Base-by-base conservation (phyloP, 2,888 invertebrate species). In the Cheilosia vulpina region DNA sequence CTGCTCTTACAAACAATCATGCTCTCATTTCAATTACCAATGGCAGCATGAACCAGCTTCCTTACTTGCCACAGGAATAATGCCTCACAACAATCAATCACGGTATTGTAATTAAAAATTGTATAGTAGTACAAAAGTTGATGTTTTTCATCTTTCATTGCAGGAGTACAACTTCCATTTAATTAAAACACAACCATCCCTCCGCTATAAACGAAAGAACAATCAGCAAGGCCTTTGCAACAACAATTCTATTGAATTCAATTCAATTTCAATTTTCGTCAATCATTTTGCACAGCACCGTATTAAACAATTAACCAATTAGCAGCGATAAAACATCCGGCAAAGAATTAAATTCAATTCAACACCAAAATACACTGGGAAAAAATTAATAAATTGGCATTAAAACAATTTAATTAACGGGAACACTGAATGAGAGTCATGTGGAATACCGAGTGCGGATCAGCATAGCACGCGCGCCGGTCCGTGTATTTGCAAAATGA, bases 241-340 rank as follows among this genome's bases (percentile, higher is more conserved):
- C n/a, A 7, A 13, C 17, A 34, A 11, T 9, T 21, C n/a, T 55
- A 11, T 65, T 57, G 41, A 43, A 58, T 58, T 55, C 50, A 75
- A 69, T 79, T 76, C 75, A 76, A 79, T 79, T 71, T 65, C 38
- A 78, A 75, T 69, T 78, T 84, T 79, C 75, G 63, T 76, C 75
- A 79, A 84, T 79, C 65, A 76, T 76, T 84, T 66, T 41, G 71
- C 79, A 47, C 66, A 71, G 57, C 66, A n/a, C 41, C 55, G 66
- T 79, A 71, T 73, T 71, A 57, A 76, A 62, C 84, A 84, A 84
- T 79, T 84, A 84, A 76, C 79, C 79, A 84, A 84, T 79, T 84
- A 84, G 65, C 79, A 55, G 7, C 53, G 65, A 69, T 71, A 58
- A 79, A 68, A 75, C 41, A 69, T 58, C 53, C 69, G 38, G 65